Conservation (phyloP, 1,140 invertebrate species). For the Drosophila triauraria region DNA sequence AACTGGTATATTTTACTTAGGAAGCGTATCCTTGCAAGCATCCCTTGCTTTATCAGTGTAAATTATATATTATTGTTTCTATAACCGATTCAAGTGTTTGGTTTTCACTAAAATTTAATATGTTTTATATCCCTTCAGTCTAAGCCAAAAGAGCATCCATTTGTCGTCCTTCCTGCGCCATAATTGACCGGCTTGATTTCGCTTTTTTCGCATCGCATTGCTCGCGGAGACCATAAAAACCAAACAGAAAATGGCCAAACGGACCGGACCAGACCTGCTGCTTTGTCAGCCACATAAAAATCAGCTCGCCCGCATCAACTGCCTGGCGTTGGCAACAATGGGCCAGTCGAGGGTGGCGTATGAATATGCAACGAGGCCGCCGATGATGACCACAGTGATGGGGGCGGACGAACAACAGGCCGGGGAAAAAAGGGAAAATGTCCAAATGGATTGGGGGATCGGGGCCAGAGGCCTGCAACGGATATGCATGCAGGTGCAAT, state of each 20-base stretch:
- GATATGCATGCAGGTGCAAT: constrained; percentile 77
- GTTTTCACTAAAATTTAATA: too few species aligned
- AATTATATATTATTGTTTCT: too few species aligned
- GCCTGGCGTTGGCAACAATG: constrained; percentile 59
- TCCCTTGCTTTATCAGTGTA: too few species aligned
- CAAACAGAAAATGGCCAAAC: constrained; percentile 74
- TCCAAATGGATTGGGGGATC: constrained; percentile 13
- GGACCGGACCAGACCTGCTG: constrained; percentile 57
- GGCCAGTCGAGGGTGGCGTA: constrained; percentile 25
- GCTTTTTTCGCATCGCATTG: constrained; percentile 16
- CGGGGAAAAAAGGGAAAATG: constrained; percentile 28
- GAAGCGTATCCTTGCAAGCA: background rate
- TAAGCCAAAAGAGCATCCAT: constrained; percentile 34
- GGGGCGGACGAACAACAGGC: background rate
- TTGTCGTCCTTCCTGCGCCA: background rate
- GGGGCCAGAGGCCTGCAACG: constrained; percentile 32
- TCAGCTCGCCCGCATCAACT: constrained; percentile 70
- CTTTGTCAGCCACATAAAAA: constrained; percentile 73
- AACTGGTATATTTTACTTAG: too few species aligned
- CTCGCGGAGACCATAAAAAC: constrained; percentile 63
- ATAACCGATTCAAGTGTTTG: too few species aligned
- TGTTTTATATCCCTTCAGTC: too few species aligned
- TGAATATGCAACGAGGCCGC: constrained; percentile 66
- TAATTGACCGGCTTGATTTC: constrained; percentile 29
- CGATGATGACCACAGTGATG: constrained; percentile 59